Percentiles rank a stretch among this genome's conserved stretches.
These are phyloP conservation scores for Cylas formicarius DNA, from an alignment of 1,140 invertebrate species.

Conservation along the genomic window DNA sequence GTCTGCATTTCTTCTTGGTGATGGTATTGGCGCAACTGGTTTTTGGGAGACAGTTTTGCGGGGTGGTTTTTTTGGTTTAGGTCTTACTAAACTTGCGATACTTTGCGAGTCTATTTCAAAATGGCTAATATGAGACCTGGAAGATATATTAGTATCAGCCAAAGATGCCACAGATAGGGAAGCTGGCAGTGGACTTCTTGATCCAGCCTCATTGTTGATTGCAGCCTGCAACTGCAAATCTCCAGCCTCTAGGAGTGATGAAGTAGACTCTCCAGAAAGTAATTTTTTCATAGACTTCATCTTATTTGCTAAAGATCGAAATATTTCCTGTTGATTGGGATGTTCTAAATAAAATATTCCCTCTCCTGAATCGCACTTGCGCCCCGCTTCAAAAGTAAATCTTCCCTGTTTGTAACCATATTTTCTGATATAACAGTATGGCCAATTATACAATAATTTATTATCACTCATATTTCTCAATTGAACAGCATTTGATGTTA, in stretches of 20 bases:
- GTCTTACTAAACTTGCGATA: conserved; percentile 4
- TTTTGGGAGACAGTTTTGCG: conserved; percentile 48
- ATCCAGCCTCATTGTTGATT: conserved; percentile 65
- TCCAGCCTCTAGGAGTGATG: conserved; percentile 58
- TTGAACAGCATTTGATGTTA: conserved; percentile 66
- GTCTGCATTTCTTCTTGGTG: conserved; percentile 23
- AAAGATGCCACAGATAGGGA: conserved; percentile 49
- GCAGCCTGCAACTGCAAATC: conserved; percentile 68
- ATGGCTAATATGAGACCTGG: conserved; percentile 24
- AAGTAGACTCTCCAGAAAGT: conserved; percentile 56
- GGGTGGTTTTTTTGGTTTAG: conserved; percentile 49
- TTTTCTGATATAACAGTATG: conserved; percentile 74
- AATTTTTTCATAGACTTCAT: conserved; percentile 81
- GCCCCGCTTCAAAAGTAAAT: conserved; percentile 85
- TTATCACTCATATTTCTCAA: conserved; percentile 58
- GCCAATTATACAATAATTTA: conserved; percentile 71
- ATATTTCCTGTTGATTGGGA: conserved; percentile 64
- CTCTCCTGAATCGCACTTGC: conserved; percentile 80
- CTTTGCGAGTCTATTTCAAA: conserved; percentile 25
- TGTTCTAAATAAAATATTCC: conserved; percentile 75
- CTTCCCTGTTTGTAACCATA: conserved; percentile 76
- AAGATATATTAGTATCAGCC: conserved; percentile 39
- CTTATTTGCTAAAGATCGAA: conserved; percentile 60
- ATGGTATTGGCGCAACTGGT: too few species aligned
- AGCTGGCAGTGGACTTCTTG: conserved; percentile 64